phyloP scores from a whole-genome alignment of 1,140 invertebrate species.

The Pseudomyrmex concolor region DNA sequence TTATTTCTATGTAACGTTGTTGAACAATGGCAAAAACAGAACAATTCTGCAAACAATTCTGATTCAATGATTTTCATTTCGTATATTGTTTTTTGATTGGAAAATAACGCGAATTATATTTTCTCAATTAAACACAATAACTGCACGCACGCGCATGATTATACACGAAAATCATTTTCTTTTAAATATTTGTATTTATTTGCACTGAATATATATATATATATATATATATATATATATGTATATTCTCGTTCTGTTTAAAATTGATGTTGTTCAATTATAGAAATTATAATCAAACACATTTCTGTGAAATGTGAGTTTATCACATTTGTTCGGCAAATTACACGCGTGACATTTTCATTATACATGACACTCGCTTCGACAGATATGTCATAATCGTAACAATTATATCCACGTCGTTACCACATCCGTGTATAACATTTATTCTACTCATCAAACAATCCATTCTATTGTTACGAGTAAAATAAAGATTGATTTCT shows the following conservation, averaged over 20 bases:
- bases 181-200: conserved; percentile 8
- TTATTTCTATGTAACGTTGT: conserved; percentile 38
- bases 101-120: background rate
- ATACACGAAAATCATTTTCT: background rate
- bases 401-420: background rate
- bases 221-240: too few relatives aligned
- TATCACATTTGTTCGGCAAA: conserved; percentile 19
- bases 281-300: conserved; percentile 4
- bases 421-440: background rate
- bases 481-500: background rate
- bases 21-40: conserved; percentile 22
- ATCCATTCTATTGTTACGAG: background rate
- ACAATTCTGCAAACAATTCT: background rate
- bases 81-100: conserved; percentile 16
- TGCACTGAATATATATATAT: too few relatives aligned
- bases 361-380: background rate
- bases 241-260: background rate
- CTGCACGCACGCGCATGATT: background rate
- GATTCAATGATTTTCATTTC: background rate
- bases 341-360: background rate
- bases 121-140: conserved; percentile 3
- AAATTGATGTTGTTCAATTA: conserved; percentile 19
- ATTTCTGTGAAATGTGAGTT: background rate
- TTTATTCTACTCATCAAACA: too few relatives aligned
- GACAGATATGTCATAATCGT: background rate